Conservation (phyloP, 2,888 invertebrate genomes). For the Podabrus alpinus region DNA sequence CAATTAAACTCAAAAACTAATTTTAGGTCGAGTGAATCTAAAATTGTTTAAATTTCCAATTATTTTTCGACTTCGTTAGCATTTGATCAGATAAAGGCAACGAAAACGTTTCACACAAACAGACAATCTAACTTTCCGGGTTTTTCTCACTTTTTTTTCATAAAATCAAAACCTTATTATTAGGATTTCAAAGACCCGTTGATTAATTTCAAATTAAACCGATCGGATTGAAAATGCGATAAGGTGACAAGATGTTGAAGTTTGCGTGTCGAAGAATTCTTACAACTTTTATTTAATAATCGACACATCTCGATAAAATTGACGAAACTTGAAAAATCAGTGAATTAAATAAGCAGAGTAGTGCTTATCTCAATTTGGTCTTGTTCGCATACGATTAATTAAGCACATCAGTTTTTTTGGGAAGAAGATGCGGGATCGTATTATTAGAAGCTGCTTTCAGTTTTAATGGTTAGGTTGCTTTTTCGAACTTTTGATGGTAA, state of each 20-base stretch:
- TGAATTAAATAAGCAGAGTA: slow-evolving; percentile 36
- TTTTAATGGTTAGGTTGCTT: slow-evolving; percentile 19
- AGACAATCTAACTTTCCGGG: not conserved
- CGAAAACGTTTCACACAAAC: not conserved
- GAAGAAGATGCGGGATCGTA: slow-evolving; percentile 29
- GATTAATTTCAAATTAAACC: slow-evolving; percentile 34
- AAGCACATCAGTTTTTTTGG: slow-evolving; percentile 22
- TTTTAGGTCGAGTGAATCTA: not conserved
- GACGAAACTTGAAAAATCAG: slow-evolving; percentile 36
- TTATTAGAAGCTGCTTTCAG: slow-evolving; percentile 15
- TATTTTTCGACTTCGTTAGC: not conserved
- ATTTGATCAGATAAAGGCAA: not conserved
- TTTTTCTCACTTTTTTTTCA: not conserved
- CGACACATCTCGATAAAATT: slow-evolving; percentile 31
- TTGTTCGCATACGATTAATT: slow-evolving; percentile 37
- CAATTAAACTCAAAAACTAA: not conserved
- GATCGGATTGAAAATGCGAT: slow-evolving; percentile 35
- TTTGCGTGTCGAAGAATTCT: slow-evolving; percentile 34
- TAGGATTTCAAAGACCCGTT: slow-evolving; percentile 3
- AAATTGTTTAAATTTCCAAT: not conserved
- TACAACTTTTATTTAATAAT: slow-evolving; percentile 11
- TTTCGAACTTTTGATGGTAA: slow-evolving; percentile 38
- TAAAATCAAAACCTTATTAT: not conserved
- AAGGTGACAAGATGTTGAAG: slow-evolving; percentile 34
- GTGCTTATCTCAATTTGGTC: slow-evolving; percentile 36